Conservation (phyloP, 1,140 invertebrate genomes). For the Fopius arisanus region DNA sequence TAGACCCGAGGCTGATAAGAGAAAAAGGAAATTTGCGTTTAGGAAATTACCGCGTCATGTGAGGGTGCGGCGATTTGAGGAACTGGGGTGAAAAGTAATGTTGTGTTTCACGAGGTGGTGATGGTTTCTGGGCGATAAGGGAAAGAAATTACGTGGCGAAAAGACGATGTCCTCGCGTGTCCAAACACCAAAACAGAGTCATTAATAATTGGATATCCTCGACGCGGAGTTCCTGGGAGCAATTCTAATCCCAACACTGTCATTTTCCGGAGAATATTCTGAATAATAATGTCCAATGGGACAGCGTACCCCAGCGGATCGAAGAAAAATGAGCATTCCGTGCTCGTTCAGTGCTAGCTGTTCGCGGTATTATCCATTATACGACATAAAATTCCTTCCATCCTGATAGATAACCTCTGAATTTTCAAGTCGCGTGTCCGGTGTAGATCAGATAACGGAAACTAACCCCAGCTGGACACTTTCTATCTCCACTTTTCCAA, state of each 20-base stretch:
- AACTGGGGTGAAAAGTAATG: slow-evolving; percentile 14
- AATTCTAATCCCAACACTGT: background rate
- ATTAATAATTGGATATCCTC: background rate
- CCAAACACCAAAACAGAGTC: background rate
- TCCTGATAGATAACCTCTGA: slow-evolving; percentile 56
- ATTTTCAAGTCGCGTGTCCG: slow-evolving; percentile 59
- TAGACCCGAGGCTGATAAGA: slow-evolving; percentile 38
- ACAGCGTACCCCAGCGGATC: background rate
- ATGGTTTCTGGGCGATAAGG: background rate
- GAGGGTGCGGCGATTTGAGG: background rate
- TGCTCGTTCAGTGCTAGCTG: background rate
- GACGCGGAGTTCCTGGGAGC: background rate
- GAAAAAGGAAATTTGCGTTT: slow-evolving; percentile 57
- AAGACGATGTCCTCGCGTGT: background rate
- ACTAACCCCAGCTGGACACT: slow-evolving; percentile 38
- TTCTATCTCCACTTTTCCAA: slow-evolving; percentile 42
- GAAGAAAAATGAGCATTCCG: slow-evolving; percentile 1
- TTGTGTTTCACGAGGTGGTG: background rate
- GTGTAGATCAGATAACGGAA: slow-evolving; percentile 59
- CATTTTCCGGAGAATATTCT: background rate
- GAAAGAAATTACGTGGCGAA: background rate
- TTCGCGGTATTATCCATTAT: slow-evolving; percentile 45
- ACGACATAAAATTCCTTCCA: slow-evolving; percentile 63
- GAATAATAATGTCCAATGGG: background rate
- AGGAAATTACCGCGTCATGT: slow-evolving; percentile 55